Conservation (phyloP, 2,113 vertebrate genomes). For the Mystacornis crossleyi region DNA sequence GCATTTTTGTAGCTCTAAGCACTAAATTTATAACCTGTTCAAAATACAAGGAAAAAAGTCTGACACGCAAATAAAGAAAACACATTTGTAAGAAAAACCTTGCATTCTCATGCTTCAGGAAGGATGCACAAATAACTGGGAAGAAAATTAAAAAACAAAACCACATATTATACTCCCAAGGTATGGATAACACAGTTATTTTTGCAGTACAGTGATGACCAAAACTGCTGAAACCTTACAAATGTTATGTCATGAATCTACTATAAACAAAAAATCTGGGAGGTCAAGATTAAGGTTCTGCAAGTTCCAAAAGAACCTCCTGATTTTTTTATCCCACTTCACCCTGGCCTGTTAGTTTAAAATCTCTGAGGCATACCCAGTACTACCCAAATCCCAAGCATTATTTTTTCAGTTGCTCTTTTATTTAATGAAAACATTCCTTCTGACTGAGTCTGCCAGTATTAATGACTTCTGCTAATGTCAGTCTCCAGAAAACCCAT, state of each 20-base stretch:
- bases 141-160: not conserved
- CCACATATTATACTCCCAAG: not conserved
- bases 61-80: not conserved
- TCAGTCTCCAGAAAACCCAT: not conserved
- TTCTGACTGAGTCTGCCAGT: not conserved
- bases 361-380: not conserved
- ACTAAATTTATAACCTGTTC: not conserved
- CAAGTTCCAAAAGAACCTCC: not conserved
- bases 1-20: conserved; percentile 12
- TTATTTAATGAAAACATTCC: not conserved
- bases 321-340: not conserved
- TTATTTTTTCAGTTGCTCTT: not conserved
- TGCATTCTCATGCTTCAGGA: not conserved
- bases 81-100: not conserved
- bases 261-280: not conserved
- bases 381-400: not conserved
- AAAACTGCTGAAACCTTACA: not conserved
- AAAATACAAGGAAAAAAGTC: not conserved
- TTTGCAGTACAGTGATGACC: not conserved
- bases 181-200: not conserved
- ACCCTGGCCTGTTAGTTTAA: not conserved
- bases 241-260: not conserved
- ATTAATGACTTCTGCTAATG: not conserved
- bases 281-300: not conserved
- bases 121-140: not conserved